Evolutionary conservation across 2,797 vertebrate genomes (phyloP).

Genomic region (Protonibea diacanthus): DNA sequence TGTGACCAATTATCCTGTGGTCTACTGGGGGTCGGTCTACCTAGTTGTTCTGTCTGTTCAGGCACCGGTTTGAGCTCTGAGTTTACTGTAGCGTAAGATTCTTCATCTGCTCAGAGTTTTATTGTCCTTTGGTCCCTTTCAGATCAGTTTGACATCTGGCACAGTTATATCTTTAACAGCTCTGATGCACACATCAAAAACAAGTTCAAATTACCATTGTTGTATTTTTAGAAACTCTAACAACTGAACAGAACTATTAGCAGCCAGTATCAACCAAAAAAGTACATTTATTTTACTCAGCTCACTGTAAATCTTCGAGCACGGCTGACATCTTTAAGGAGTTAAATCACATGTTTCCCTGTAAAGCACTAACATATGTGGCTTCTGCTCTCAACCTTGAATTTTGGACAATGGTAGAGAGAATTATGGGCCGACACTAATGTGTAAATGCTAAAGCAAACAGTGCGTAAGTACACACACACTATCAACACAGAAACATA

Average conservation of each 20-base stretch:
- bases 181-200: background rate
- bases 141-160: background rate
- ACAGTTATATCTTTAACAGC: background rate
- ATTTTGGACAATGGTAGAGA: slow-evolving; percentile 41
- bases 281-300: slow-evolving; percentile 16
- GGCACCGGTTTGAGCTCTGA: background rate
- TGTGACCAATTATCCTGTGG: background rate
- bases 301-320: slow-evolving; percentile 56
- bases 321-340: slow-evolving; percentile 41
- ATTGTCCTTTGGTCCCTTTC: background rate
- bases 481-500: slow-evolving; percentile 13
- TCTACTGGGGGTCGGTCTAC: background rate
- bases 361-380: slow-evolving; percentile 65
- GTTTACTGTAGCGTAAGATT: background rate
- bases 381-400: slow-evolving; percentile 53
- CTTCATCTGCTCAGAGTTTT: background rate
- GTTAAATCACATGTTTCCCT: slow-evolving; percentile 52
- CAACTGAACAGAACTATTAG: background rate
- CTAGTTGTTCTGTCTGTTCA: background rate
- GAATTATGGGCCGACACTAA: slow-evolving; percentile 54
- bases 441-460: slow-evolving; percentile 65
- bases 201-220: background rate
- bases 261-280: slow-evolving; percentile 9
- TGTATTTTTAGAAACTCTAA: slow-evolving; percentile 1
- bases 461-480: slow-evolving; percentile 35